These are phyloP conservation scores for Drosophila nigricruria DNA, from an alignment of 2,888 invertebrate genomes.

Conservation along the genomic window DNA sequence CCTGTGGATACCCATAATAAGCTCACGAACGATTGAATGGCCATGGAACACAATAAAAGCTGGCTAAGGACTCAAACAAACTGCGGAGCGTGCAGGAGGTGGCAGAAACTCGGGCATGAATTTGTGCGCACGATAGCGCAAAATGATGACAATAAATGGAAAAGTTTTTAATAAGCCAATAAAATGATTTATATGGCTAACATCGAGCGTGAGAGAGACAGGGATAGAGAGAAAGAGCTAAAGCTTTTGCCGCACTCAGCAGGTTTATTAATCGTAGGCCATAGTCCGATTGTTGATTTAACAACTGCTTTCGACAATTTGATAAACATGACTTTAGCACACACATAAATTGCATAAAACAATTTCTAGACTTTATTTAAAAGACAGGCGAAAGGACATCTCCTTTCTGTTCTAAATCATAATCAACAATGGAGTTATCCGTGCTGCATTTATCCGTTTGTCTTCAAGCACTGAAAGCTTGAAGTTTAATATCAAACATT, in stretches of 20 bases:
- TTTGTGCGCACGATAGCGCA: slow-evolving; percentile 81
- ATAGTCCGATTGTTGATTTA: slow-evolving; percentile 45
- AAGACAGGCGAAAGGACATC: not conserved
- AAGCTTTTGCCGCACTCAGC: slow-evolving; percentile 44
- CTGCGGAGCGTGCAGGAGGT: not conserved
- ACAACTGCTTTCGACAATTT: slow-evolving; percentile 54
- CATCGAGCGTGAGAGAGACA: slow-evolving; percentile 34
- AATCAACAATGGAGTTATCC: not conserved
- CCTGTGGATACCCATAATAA: slow-evolving; percentile 64
- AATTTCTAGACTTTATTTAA: not conserved
- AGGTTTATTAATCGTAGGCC: slow-evolving; percentile 44
- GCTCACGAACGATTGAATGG: slow-evolving; percentile 78
- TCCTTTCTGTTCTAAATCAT: not conserved
- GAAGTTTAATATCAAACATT: not conserved
- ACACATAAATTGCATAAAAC: slow-evolving; percentile 22
- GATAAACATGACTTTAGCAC: slow-evolving; percentile 37
- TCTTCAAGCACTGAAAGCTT: not conserved
- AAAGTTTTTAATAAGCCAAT: slow-evolving; percentile 83
- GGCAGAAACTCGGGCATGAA: slow-evolving; percentile 65
- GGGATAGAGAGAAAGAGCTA: not conserved
- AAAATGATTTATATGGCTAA: slow-evolving; percentile 81
- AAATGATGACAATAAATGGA: slow-evolving; percentile 84
- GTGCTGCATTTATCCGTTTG: not conserved
- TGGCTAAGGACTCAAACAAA: slow-evolving; percentile 22
- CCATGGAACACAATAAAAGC: slow-evolving; percentile 69